Evolutionary conservation across 2,797 vertebrate genomes (phyloP), one percentile per base, ranked within the genome.

Genomic region (Danio jaintianensis): DNA sequence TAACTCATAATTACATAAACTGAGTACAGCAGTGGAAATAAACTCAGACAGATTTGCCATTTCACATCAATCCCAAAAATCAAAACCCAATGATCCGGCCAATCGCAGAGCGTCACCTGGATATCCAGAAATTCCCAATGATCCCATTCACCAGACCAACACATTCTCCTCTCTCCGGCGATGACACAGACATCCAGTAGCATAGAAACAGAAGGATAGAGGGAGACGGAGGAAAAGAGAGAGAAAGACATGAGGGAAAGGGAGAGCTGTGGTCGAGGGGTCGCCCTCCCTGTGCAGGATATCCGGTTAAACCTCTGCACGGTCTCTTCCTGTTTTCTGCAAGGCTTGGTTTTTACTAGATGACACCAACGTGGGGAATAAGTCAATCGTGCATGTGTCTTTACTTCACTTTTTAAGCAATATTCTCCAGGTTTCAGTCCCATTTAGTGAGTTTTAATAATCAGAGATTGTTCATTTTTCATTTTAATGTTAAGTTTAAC

Each of bases 241-340:
- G 50, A 56, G 78, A 75, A 61, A 79, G 55, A 64, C 43, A 72
- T 53, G 76, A 72, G 79, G 82, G 82, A 87, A 87, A 43, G 82
- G 29, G 83, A 86, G 85, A 83, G 62, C 85, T 74, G 64, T 81
- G 83, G 80, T 56, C 62, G 59, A 72, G 67, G 83, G 83, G 85
- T 84, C 83, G 63, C 83, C 92, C 93, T 92, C 89, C 87, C 2
- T 80, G 78, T 86, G 89, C 85, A 94, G 93, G 94, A 95, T 93
- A 93, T 94, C 93, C 93, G 92, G 92, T 89, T 91, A 89, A 92
- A 93, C 91, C 91, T 91, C 89, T 86, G 89, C 88, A 92, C 91
- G 90, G 91, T 94, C 93, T 91, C 93, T 95, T 94, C 94, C 94
- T 94, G 94, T 93, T 94, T 95, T 93, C 93, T 93, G 87, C 90